Conservation (phyloP, 2,888 invertebrate species). For the Podotricha telesiphe region DNA sequence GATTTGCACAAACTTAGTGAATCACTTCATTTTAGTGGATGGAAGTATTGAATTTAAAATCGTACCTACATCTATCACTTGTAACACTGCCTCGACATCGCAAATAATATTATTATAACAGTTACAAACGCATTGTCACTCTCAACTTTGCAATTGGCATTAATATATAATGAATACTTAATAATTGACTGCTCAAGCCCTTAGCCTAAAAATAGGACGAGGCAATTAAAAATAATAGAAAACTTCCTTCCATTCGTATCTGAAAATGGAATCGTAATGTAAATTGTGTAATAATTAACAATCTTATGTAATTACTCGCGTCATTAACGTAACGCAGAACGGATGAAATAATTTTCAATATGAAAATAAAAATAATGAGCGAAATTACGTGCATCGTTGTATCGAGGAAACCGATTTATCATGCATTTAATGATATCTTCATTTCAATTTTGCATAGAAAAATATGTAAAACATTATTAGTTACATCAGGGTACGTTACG, state of each 20-base stretch:
- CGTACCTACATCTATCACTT: neutral
- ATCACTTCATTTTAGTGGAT: too few species aligned
- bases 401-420: conserved; percentile 27
- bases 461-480: neutral
- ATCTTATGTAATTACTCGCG: conserved; percentile 28
- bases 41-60: too few species aligned
- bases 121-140: neutral
- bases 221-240: conserved; percentile 25
- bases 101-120: neutral
- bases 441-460: conserved; percentile 4
- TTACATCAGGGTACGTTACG: neutral
- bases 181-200: neutral
- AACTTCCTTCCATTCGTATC: conserved; percentile 2
- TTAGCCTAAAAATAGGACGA: neutral
- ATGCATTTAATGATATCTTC: neutral
- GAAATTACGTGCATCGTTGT: conserved; percentile 33
- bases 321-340: conserved; percentile 31
- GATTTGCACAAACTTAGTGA: too few species aligned
- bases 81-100: neutral
- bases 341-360: conserved; percentile 31
- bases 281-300: conserved; percentile 25
- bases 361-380: conserved; percentile 29
- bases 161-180: neutral
- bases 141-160: neutral
- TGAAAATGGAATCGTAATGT: conserved; percentile 21